Conservation (phyloP, 2,797 vertebrate species). For the Anguilla marmorata region DNA sequence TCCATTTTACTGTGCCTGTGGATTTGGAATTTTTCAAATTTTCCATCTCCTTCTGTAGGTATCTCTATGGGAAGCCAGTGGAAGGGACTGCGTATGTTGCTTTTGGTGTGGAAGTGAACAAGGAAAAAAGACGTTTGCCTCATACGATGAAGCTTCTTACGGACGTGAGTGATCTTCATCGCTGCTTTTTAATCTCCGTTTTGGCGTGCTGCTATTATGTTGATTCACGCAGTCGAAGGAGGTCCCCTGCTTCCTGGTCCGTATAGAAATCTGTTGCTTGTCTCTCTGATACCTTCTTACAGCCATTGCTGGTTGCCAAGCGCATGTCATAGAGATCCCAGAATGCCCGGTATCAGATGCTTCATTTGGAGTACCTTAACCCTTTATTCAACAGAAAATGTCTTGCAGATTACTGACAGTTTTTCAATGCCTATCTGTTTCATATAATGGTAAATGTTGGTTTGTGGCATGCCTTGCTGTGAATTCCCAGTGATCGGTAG, state of each 20-base stretch:
- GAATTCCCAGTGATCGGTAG: neutral
- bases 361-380: neutral
- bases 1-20: neutral
- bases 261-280: neutral
- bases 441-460: neutral
- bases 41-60: slow-evolving; percentile 52
- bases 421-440: neutral
- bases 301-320: neutral
- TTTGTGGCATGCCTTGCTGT: neutral
- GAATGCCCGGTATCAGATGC: neutral
- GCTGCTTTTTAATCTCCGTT: neutral
- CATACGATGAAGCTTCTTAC: slow-evolving; percentile 63
- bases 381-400: too few species aligned
- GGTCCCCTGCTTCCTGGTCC: neutral
- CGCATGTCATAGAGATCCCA: neutral
- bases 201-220: too few species aligned
- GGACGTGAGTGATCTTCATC: slow-evolving; percentile 56
- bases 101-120: slow-evolving; percentile 67
- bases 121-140: slow-evolving; percentile 61
- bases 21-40: neutral
- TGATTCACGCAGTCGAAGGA: neutral
- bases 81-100: slow-evolving; percentile 70
- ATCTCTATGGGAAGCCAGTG: slow-evolving; percentile 68
- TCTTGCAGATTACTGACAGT: too few species aligned
- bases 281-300: neutral